Evolutionary conservation across 2,113 vertebrate species (phyloP), one percentile per base, ranked within the genome.

Genomic region (Aix galericulata): DNA sequence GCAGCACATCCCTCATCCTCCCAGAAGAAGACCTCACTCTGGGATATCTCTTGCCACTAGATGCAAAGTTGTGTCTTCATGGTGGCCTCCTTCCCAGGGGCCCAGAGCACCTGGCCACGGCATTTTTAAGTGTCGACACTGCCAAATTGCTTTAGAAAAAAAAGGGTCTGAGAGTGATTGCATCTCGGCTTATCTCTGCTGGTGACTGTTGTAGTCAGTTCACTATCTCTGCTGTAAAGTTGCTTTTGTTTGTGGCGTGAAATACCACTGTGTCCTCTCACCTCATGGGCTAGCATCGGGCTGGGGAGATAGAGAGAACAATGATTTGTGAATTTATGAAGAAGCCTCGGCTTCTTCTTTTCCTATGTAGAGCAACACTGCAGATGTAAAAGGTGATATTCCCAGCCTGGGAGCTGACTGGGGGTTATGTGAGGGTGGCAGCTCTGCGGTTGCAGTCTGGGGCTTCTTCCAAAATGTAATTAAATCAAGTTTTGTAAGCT

Each of bases 401-500:
- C 15, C 18, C 52, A 80, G 29, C 15, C 69, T 63, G 59, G 5
- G 36, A 71, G n/a, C 46, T 83, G 72, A n/a, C 64, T 13, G 5
- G 50, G 29, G 36, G 9, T 59, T 64, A 18, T n/a, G 9, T 53
- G 14, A 92, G 73, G 20, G 67, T 87, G 64, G 48, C 69, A 94
- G 31, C 31, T 93, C 89, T 68, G 22, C 73, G 14, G 27, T 4
- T 94, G 55, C 36, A 86, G 25, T 52, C 34, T 71, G 42, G 3
- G 26, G 78, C 48, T 86, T 82, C 50, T 79, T 90, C 53, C 69
- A 75, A 88, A 86, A 82, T 14, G 8, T 89, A 81, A 79, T 82
- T 84, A 89, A 92, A 92, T 93, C 53, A 66, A 40, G 53, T 58
- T 91, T 90, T 72, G 34, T 86, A 76, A 95, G 86, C 32, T 91